phyloP scores from a whole-genome alignment of 2,113 vertebrate genomes.

The Elgaria multicarinata region DNA sequence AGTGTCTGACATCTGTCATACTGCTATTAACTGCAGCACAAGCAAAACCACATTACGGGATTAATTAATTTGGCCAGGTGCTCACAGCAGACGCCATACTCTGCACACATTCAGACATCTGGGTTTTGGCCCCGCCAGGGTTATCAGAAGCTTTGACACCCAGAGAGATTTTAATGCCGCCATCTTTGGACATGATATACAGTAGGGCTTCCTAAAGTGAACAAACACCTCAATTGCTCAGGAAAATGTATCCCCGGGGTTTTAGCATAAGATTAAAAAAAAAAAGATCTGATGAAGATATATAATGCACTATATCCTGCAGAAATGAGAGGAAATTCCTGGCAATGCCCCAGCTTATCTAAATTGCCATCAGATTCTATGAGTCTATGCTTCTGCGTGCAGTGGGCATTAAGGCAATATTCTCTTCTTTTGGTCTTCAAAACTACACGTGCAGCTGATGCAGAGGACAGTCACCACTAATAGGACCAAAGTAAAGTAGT shows the following conservation, averaged over 20 bases:
- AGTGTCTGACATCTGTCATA: constrained; percentile 62
- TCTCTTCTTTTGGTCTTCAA: constrained; percentile 15
- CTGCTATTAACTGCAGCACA: constrained; percentile 36
- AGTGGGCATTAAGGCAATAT: constrained; percentile 9
- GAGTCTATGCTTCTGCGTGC: constrained; percentile 49
- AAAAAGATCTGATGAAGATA: constrained; percentile 56
- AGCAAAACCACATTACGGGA: constrained; percentile 51
- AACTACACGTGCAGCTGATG: constrained; percentile 30
- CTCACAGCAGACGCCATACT: constrained; percentile 36
- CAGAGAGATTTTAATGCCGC: constrained; percentile 48
- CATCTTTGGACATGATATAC: constrained; percentile 29
- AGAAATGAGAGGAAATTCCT: constrained; percentile 36
- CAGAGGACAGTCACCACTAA: neutral
- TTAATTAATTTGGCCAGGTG: constrained; percentile 69
- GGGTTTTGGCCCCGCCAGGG: constrained; percentile 55
- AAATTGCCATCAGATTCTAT: constrained; percentile 22
- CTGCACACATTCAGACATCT: constrained; percentile 69
- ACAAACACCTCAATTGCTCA: constrained; percentile 51
- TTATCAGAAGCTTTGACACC: constrained; percentile 40
- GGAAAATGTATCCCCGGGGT: constrained; percentile 35
- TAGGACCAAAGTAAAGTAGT: too few relatives aligned
- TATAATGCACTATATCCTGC: constrained; percentile 34
- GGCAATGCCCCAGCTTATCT: constrained; percentile 42
- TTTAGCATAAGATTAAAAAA: constrained; percentile 31
- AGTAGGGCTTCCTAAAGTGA: constrained; percentile 36